These are phyloP conservation scores for Vollenhovia emeryi DNA, from an alignment of 1,140 invertebrate genomes.

Conservation along the genomic window DNA sequence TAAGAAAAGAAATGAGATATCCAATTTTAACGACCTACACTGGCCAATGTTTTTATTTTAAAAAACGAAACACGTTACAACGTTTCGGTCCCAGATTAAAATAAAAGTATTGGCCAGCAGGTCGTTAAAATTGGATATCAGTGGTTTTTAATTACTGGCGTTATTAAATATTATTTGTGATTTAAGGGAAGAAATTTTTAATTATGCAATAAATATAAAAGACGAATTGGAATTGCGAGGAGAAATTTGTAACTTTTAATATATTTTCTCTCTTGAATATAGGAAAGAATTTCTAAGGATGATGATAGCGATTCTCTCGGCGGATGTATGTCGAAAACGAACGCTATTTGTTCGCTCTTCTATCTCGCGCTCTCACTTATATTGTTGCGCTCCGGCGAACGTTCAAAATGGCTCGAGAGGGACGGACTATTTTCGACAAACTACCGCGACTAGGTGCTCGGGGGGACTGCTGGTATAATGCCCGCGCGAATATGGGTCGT, in stretches of 20 bases:
- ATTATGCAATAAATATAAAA: neutral
- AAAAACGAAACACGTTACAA: too few species aligned
- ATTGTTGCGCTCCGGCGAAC: conserved; percentile 11
- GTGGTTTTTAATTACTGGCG: too few species aligned
- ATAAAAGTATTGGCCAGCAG: too few species aligned
- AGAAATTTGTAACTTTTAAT: neutral
- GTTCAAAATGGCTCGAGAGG: conserved; percentile 19
- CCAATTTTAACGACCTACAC: too few species aligned
- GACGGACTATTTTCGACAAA: conserved; percentile 52
- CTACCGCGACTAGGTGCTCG: conserved; percentile 36
- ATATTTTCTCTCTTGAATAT: neutral
- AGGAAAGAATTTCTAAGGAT: neutral
- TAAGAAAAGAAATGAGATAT: too few species aligned
- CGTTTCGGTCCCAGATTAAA: too few species aligned
- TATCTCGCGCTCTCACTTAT: conserved; percentile 5
- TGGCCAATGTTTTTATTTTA: too few species aligned
- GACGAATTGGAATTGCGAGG: neutral
- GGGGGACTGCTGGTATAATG: conserved; percentile 29
- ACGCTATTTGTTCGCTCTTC: neutral
- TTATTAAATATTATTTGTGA: too few species aligned
- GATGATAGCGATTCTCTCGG: neutral
- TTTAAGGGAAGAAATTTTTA: neutral
- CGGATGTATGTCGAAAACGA: neutral
- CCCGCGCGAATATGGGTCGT: conserved; percentile 67
- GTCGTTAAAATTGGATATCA: too few species aligned